phyloP scores from a whole-genome alignment of 2,797 vertebrate genomes.

The Pseudochaenichthys georgianus region DNA sequence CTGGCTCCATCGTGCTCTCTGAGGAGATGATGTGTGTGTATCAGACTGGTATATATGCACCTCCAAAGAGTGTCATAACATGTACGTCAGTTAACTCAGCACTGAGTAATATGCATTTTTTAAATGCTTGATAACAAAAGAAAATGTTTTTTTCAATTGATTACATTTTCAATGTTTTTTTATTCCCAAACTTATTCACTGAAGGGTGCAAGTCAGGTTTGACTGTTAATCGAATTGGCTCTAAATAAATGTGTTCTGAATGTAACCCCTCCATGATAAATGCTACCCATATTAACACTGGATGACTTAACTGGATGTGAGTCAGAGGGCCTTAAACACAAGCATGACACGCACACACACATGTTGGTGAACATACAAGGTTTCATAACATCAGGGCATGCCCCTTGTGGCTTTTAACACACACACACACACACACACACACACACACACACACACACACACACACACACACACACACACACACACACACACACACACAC shows the following conservation, averaged over 20 bases:
- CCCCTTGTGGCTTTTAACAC: slow-evolving; percentile 16
- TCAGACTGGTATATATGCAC: neutral
- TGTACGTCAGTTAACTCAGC: slow-evolving; percentile 45
- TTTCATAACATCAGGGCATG: slow-evolving; percentile 39
- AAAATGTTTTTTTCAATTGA: slow-evolving; percentile 23
- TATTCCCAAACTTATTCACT: slow-evolving; percentile 24
- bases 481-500: slow-evolving; percentile 21
- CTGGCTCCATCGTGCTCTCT: slow-evolving; percentile 71
- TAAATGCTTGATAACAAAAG: slow-evolving; percentile 11
- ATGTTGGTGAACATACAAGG: slow-evolving; percentile 34
- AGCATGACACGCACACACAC: slow-evolving; percentile 5
- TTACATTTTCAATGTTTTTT: slow-evolving; percentile 37
- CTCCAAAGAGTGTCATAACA: slow-evolving; percentile 48
- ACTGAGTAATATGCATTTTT: slow-evolving; percentile 28
- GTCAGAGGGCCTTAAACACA: slow-evolving; percentile 38
- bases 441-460: too few relatives aligned
- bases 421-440: too few relatives aligned
- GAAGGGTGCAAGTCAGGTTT: slow-evolving; percentile 38
- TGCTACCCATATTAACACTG: slow-evolving; percentile 17
- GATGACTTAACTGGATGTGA: slow-evolving; percentile 19
- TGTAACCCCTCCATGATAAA: slow-evolving; percentile 31
- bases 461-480: slow-evolving; percentile 19
- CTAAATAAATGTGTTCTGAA: slow-evolving; percentile 24
- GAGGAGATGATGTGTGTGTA: slow-evolving; percentile 39
- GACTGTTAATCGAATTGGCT: slow-evolving; percentile 50